Evolutionary conservation across 2,888 invertebrate species (phyloP).

Genomic region (Agriotes lineatus): DNA sequence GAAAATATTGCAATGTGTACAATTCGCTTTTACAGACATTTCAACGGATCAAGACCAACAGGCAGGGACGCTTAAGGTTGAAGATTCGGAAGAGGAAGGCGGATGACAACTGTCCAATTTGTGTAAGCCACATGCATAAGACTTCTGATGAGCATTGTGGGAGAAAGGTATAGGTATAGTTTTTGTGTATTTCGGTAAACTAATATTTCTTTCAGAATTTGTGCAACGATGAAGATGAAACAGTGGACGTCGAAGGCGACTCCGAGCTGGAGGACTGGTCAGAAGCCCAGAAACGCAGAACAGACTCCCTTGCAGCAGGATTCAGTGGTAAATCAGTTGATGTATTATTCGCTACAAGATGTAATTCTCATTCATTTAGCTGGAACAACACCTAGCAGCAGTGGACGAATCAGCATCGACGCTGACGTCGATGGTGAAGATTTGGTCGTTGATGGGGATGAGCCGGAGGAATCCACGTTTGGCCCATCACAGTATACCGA

Average conservation of each 20-base stretch:
- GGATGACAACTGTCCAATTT: slow-evolving; percentile 77
- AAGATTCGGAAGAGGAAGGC: slow-evolving; percentile 77
- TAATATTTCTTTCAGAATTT: slow-evolving; percentile 35
- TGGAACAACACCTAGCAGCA: slow-evolving; percentile 56
- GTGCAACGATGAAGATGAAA: slow-evolving; percentile 74
- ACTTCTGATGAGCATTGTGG: slow-evolving; percentile 74
- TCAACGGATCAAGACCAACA: slow-evolving; percentile 77
- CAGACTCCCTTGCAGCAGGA: slow-evolving; percentile 55
- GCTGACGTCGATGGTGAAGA: slow-evolving; percentile 63
- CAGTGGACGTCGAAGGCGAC: slow-evolving; percentile 76
- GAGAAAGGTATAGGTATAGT: slow-evolving; percentile 65
- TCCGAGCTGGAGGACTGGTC: slow-evolving; percentile 72
- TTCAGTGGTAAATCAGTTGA: slow-evolving; percentile 30
- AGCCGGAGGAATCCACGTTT: slow-evolving; percentile 61
- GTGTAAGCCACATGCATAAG: slow-evolving; percentile 70
- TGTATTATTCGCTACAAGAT: too few relatives aligned
- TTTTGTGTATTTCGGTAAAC: background rate
- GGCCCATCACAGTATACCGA: slow-evolving; percentile 65
- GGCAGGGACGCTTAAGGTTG: slow-evolving; percentile 75
- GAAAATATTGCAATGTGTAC: slow-evolving; percentile 9
- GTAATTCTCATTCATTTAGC: background rate
- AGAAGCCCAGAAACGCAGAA: slow-evolving; percentile 61
- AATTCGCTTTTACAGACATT: slow-evolving; percentile 69
- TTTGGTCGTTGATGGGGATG: slow-evolving; percentile 65
- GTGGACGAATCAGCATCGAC: slow-evolving; percentile 58